phyloP scores from a whole-genome alignment of 2,888 invertebrate species.

The Chaitophorus viminalis region DNA sequence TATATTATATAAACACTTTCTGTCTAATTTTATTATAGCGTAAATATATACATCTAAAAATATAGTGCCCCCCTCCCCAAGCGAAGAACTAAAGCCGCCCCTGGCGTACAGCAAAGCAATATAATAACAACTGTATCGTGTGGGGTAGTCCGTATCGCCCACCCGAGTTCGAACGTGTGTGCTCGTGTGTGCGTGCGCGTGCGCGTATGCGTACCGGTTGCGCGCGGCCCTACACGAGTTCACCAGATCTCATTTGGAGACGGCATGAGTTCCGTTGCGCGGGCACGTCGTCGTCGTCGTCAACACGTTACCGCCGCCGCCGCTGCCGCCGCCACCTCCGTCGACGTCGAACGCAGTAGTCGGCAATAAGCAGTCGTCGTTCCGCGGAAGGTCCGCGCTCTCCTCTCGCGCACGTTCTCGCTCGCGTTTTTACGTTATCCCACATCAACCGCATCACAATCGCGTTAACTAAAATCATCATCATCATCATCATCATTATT shows the following conservation, averaged over 20 bases:
- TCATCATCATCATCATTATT: too few species aligned
- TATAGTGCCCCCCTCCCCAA: too few species aligned
- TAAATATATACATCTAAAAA: too few species aligned
- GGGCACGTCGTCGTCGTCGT: constrained; percentile 43
- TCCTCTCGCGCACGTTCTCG: constrained; percentile 16
- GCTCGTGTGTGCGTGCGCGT: neutral
- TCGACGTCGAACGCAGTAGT: constrained; percentile 5
- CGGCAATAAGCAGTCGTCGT: constrained; percentile 29
- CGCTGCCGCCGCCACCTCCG: constrained; percentile 6
- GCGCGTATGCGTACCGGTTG: constrained; percentile 12
- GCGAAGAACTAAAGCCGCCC: too few species aligned
- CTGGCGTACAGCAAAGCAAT: too few species aligned
- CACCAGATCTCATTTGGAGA: constrained; percentile 36
- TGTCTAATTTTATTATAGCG: too few species aligned
- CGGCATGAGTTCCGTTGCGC: constrained; percentile 55
- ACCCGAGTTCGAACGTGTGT: too few species aligned
- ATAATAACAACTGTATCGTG: too few species aligned
- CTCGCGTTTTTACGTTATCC: neutral
- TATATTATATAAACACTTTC: too few species aligned
- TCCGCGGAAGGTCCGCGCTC: constrained; percentile 36
- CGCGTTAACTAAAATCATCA: too few species aligned
- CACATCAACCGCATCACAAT: neutral
- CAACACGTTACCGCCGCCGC: constrained; percentile 54
- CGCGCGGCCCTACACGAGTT: constrained; percentile 9
- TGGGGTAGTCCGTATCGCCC: too few species aligned